These are phyloP conservation scores for Ophion slaviceki DNA, from an alignment of 2,888 invertebrate species.

Conservation along the genomic window DNA sequence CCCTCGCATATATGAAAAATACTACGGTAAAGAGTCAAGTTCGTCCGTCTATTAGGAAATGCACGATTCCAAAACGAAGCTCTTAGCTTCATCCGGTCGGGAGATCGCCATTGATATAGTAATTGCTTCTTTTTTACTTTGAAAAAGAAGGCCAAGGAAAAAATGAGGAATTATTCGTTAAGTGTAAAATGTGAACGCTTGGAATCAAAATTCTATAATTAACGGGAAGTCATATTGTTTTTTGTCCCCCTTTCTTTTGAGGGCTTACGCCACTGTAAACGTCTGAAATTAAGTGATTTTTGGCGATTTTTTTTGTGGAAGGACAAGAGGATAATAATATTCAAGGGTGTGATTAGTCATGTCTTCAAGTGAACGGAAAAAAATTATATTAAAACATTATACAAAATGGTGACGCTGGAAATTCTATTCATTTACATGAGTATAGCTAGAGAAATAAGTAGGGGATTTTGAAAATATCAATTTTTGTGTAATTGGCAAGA, in stretches of 20 bases:
- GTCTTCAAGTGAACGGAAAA: too few relatives aligned
- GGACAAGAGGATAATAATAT: too few relatives aligned
- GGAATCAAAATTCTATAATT: background rate
- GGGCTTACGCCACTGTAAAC: too few relatives aligned
- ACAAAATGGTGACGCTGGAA: too few relatives aligned
- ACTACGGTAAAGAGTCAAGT: background rate
- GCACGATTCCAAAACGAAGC: conserved; percentile 52
- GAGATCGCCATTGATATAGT: conserved; percentile 19
- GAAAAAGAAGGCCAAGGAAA: background rate
- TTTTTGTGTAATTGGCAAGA: too few relatives aligned
- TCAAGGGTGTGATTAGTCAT: too few relatives aligned
- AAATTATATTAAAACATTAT: too few relatives aligned
- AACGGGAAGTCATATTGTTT: background rate
- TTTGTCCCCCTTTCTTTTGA: background rate
- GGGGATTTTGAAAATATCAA: too few relatives aligned
- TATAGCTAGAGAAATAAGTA: too few relatives aligned
- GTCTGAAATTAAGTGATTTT: too few relatives aligned
- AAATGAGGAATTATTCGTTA: background rate
- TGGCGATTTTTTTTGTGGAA: too few relatives aligned
- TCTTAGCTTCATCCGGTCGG: conserved; percentile 48
- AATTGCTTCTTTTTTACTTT: conserved; percentile 11
- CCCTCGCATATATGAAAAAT: conserved; percentile 9
- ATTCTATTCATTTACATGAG: too few relatives aligned
- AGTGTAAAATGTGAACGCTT: background rate
- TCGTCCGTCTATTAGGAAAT: conserved; percentile 45